Base-by-base conservation (phyloP, 1,140 invertebrate genomes). In the Hylyphantes graminicola region DNA sequence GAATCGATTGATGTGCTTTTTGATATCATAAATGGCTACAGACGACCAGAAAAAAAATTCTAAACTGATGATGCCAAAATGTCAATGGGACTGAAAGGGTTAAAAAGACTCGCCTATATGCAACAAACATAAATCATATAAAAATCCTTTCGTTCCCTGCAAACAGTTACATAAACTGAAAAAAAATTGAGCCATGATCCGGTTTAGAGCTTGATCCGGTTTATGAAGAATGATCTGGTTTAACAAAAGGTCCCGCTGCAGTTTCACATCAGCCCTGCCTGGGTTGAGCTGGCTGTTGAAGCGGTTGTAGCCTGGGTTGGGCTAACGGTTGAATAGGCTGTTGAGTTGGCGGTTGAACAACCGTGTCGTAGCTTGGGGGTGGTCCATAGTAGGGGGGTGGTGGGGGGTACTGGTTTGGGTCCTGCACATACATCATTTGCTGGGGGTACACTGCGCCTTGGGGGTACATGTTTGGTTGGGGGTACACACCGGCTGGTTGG, bases 331-430 rank as follows among this genome's bases (percentile, higher is more conserved):
- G 57, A 2, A 6, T 12, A 2, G 64, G 19, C 10, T n/a, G n/a
- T 35, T 35, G 35, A 35, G n/a, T n/a, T n/a, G 35, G 35, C 35
- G 35, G 74, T 12, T 76, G 61, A 1, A 78, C 59, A 7, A 63
- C 80, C 21, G 72, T 73, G 51, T 83, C 80, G 10, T 83, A 83
- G 51, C 80, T 83, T 5, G 80, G 80, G 0, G 80, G 80, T 65
- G 80, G 80, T 57, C 80, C 80, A 75, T 74, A 83, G 21, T 83
- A 83, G 2, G 80, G 80, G 9, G 80, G 80, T 48, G 80, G 80
- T 65, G 79, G 79, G 7, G 70, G 80, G 8, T 83, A 67, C 8
- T 59, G 80, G 17, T 21, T 11, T 48, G 35, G 13, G 0, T 59
- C 48, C 19, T 54, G n/a, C 7, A 50, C 3, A n/a, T 54, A 21